Evolutionary conservation across 1,140 invertebrate species (phyloP).

Genomic region (Sitobion miscanthi): DNA sequence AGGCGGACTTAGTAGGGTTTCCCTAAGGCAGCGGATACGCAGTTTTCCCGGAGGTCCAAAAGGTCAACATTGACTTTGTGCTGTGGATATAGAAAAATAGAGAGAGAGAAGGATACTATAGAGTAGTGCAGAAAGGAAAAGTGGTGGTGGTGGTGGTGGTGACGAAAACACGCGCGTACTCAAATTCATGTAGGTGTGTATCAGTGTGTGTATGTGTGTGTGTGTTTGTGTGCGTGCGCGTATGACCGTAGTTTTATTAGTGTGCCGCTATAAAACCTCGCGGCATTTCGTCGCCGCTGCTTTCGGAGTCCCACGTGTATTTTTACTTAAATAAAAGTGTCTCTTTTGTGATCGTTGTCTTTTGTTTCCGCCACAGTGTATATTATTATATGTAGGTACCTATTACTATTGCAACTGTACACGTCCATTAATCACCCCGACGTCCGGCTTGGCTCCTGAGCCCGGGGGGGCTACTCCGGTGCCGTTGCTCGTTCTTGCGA

Average conservation of each 20-base stretch:
- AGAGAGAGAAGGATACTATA: neutral
- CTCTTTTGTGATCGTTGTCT: neutral
- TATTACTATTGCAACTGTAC: neutral
- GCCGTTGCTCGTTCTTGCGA: neutral
- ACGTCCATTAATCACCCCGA: neutral
- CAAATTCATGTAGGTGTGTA: neutral
- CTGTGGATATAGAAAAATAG: neutral
- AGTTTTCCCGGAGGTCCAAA: neutral
- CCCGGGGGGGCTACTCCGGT: neutral
- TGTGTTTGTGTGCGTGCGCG: neutral
- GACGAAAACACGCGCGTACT: neutral
- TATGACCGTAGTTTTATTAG: neutral
- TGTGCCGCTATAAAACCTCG: neutral
- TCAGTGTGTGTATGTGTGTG: neutral
- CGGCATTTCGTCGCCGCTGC: neutral
- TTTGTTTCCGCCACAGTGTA: neutral
- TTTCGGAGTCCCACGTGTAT: neutral
- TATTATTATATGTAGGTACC: neutral
- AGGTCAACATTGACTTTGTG: conserved; percentile 1
- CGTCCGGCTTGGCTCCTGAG: neutral
- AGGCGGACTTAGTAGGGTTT: neutral
- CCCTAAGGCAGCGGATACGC: neutral
- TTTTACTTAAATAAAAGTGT: conserved; percentile 18
- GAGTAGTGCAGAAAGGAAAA: neutral
- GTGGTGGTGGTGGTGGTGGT: no score